Evolutionary conservation across 1,140 invertebrate genomes (phyloP).

Genomic region (Lepidurus apus): DNA sequence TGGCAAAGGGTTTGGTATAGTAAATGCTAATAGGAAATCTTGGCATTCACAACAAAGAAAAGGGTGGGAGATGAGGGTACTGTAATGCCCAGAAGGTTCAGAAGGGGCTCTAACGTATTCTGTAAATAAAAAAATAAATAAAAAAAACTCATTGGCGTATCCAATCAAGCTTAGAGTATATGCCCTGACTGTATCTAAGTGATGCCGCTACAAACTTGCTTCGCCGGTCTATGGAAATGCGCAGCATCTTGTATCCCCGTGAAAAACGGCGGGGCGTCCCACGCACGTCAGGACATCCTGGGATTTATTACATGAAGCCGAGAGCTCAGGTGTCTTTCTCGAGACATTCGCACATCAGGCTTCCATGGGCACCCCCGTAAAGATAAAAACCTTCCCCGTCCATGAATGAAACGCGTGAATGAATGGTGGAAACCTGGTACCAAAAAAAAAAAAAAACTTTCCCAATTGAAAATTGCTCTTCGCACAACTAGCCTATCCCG

Average conservation of each 20-base stretch:
- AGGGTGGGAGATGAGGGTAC: no score
- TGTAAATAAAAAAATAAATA: no score
- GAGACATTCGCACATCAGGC: conserved; percentile 13
- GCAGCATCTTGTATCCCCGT: conserved; percentile 13
- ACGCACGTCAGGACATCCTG: conserved; percentile 6
- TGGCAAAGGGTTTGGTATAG: background rate
- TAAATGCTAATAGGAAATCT: background rate
- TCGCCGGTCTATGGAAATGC: background rate
- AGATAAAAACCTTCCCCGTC: background rate
- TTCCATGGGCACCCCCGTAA: background rate
- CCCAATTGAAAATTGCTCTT: background rate
- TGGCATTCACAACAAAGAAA: no score
- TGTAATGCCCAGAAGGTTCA: no score
- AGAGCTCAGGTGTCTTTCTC: conserved; percentile 7
- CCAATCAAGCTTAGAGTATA: background rate
- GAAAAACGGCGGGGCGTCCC: conserved; percentile 8
- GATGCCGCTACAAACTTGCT: background rate
- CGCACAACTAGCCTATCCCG: background rate
- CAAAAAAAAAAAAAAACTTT: background rate
- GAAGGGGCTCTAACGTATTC: no score
- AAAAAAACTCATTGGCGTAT: background rate
- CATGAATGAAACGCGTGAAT: conserved; percentile 15
- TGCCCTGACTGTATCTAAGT: background rate
- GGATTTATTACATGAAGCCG: background rate
- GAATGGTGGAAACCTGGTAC: background rate